Evolutionary conservation across 1,140 invertebrate species (phyloP).

Genomic region (Zelostemma sp.): DNA sequence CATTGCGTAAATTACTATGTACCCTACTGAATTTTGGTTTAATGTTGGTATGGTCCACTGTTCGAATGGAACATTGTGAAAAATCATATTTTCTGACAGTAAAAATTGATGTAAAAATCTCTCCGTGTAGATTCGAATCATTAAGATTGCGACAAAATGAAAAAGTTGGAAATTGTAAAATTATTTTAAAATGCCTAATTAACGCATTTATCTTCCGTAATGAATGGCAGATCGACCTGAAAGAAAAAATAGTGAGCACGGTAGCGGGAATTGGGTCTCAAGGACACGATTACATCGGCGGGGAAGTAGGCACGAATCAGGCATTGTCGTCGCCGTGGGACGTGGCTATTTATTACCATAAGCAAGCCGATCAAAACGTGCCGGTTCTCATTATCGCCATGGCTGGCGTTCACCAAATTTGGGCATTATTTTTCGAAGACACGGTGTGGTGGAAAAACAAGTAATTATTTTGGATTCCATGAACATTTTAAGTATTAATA

Average conservation of each 20-base stretch:
- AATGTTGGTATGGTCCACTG: too few relatives aligned
- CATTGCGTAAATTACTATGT: too few relatives aligned
- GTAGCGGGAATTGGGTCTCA: slow-evolving; percentile 84
- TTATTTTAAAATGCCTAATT: too few relatives aligned
- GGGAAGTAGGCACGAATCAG: slow-evolving; percentile 76
- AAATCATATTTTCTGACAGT: too few relatives aligned
- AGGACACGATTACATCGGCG: slow-evolving; percentile 78
- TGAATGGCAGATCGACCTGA: slow-evolving; percentile 80
- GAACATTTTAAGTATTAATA: too few relatives aligned
- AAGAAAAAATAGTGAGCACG: slow-evolving; percentile 76
- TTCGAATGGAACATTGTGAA: too few relatives aligned
- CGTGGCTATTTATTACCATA: slow-evolving; percentile 75
- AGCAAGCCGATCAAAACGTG: slow-evolving; percentile 62
- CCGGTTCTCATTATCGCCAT: slow-evolving; percentile 87
- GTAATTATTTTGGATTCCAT: slow-evolving; percentile 52
- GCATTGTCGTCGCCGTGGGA: slow-evolving; percentile 94
- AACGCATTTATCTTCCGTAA: too few relatives aligned
- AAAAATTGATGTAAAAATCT: too few relatives aligned
- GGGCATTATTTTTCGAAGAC: slow-evolving; percentile 86
- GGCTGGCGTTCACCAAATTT: slow-evolving; percentile 95
- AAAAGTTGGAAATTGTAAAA: too few relatives aligned
- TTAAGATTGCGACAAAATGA: too few relatives aligned
- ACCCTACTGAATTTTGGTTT: too few relatives aligned
- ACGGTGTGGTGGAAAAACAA: slow-evolving; percentile 84
- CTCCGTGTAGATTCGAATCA: too few relatives aligned